These are phyloP conservation scores for Deroplatys truncata DNA, from an alignment of 2,888 invertebrate genomes.

Conservation along the genomic window DNA sequence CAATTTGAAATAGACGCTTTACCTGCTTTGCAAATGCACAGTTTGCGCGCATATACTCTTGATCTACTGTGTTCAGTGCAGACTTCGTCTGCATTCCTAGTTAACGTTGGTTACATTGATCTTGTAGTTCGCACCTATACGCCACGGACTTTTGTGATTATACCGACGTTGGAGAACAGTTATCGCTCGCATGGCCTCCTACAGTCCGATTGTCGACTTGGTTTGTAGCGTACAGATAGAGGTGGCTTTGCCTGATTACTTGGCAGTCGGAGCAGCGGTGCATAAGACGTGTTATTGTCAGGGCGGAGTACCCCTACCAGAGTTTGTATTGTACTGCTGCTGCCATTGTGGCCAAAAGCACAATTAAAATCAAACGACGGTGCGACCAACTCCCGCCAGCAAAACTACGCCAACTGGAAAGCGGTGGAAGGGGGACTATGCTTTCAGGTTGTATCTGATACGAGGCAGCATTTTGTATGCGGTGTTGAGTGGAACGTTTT, in stretches of 20 bases:
- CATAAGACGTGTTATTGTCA: slow-evolving; percentile 3
- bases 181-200: background rate
- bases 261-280: slow-evolving; percentile 3
- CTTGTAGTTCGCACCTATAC: too few species aligned
- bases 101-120: too few species aligned
- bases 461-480: background rate
- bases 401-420: background rate
- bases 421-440: background rate
- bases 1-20: too few species aligned
- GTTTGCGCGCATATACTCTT: too few species aligned
- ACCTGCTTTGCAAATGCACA: too few species aligned
- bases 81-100: too few species aligned
- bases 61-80: too few species aligned
- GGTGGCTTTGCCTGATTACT: slow-evolving; percentile 6
- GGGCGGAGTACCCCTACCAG: background rate
- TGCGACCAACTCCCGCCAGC: background rate
- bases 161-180: background rate
- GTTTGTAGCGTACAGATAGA: background rate
- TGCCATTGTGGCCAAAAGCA: slow-evolving; percentile 3
- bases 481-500: background rate
- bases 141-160: background rate
- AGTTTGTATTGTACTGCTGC: background rate
- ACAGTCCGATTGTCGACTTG: slow-evolving; percentile 11
- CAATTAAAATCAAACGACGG: slow-evolving; percentile 12
- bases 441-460: background rate